These are phyloP conservation scores for Paraescarpia echinospica DNA, from an alignment of 1,140 invertebrate species.

Conservation along the genomic window DNA sequence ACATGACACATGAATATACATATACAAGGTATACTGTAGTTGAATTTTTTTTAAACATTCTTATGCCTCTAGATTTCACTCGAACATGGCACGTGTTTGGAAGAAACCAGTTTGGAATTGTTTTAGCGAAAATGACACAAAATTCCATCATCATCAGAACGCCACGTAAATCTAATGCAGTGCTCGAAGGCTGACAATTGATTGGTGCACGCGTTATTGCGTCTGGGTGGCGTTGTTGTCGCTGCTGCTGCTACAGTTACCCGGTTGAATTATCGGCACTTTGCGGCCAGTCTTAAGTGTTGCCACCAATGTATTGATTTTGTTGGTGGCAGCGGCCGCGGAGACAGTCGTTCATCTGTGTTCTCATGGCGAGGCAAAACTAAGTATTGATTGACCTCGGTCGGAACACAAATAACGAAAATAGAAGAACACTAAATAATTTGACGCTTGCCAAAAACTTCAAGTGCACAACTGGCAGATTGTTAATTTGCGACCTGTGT, in stretches of 20 bases:
- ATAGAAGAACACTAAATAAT: neutral
- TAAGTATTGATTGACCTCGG: neutral
- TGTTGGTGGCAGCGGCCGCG: neutral
- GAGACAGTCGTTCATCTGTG: neutral
- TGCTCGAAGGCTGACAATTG: neutral
- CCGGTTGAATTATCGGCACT: neutral
- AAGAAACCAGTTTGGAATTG: neutral
- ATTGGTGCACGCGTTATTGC: neutral
- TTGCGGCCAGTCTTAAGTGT: neutral
- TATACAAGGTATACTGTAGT: too few relatives aligned
- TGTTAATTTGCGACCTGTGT: neutral
- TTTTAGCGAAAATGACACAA: neutral
- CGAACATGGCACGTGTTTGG: neutral
- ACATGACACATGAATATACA: too few relatives aligned
- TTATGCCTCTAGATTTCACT: too few relatives aligned
- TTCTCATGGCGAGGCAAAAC: neutral
- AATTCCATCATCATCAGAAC: neutral
- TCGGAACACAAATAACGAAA: neutral
- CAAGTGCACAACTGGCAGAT: neutral
- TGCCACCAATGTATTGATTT: constrained; percentile 1
- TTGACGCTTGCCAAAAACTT: neutral
- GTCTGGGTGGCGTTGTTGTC: neutral
- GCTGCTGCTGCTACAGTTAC: neutral
- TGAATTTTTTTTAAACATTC: too few relatives aligned
- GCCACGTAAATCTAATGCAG: neutral